Conservation (phyloP, 2,113 vertebrate genomes). For the Lates calcarifer region DNA sequence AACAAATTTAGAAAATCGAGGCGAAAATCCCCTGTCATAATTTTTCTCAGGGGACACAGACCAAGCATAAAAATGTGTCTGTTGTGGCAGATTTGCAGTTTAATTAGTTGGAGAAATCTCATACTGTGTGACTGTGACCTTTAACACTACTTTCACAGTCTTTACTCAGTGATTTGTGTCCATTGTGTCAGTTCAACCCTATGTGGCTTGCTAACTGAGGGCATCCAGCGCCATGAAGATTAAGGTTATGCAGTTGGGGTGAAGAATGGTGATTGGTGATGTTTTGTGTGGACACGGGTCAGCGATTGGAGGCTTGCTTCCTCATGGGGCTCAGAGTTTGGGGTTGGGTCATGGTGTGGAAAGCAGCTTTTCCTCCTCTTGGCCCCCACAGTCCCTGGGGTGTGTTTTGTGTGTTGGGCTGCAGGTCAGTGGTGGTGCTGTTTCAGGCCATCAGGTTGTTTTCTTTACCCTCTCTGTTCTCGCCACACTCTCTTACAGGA, state of each 20-base stretch:
- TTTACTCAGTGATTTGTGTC: constrained; percentile 61
- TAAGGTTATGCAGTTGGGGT: constrained; percentile 38
- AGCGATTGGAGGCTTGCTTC: constrained; percentile 39
- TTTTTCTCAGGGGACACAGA: constrained; percentile 16
- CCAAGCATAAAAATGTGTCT: constrained; percentile 25
- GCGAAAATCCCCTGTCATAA: neutral
- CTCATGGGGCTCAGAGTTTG: constrained; percentile 12
- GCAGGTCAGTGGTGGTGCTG: constrained; percentile 61
- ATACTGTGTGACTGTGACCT: constrained; percentile 56
- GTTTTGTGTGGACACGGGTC: constrained; percentile 72
- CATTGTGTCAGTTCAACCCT: constrained; percentile 58
- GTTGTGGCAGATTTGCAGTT: constrained; percentile 42
- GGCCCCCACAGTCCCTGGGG: constrained; percentile 24
- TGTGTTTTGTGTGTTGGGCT: constrained; percentile 66
- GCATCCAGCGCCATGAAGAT: constrained; percentile 43
- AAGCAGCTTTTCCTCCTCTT: constrained; percentile 33
- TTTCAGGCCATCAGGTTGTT: constrained; percentile 69
- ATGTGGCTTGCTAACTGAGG: constrained; percentile 46
- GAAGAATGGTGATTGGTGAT: constrained; percentile 54
- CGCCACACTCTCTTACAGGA: constrained; percentile 50
- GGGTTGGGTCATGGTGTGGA: constrained; percentile 60
- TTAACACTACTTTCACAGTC: constrained; percentile 56
- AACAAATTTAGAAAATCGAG: constrained; percentile 31
- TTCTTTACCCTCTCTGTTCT: constrained; percentile 65
- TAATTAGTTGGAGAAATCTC: constrained; percentile 60